phyloP scores from a whole-genome alignment of 2,113 vertebrate species.

The Apeltes quadracus region DNA sequence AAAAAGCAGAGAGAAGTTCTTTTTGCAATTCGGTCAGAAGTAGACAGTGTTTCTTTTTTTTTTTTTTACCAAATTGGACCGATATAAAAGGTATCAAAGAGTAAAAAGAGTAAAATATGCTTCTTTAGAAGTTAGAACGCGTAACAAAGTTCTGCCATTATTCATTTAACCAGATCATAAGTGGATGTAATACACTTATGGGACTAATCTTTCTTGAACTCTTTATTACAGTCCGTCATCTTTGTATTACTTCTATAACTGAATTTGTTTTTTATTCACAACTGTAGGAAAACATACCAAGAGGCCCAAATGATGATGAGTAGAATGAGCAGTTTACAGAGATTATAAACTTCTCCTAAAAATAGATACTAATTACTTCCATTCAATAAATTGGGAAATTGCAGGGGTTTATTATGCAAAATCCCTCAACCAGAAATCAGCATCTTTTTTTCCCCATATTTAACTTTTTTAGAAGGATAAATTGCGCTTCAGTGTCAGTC shows the following conservation, averaged over 20 bases:
- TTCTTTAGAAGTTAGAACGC: neutral
- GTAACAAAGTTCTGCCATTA: neutral
- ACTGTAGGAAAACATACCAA: slow-evolving; percentile 13
- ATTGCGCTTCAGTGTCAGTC: slow-evolving; percentile 32
- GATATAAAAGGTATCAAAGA: neutral
- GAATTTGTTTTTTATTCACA: neutral
- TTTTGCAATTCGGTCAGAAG: slow-evolving; percentile 3
- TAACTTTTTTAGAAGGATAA: slow-evolving; percentile 30
- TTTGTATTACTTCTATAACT: neutral
- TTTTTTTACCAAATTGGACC: neutral
- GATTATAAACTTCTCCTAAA: slow-evolving; percentile 54
- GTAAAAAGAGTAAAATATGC: neutral
- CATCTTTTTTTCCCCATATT: slow-evolving; percentile 24
- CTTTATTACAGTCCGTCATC: neutral
- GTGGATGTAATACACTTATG: too few species aligned
- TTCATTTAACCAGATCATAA: neutral
- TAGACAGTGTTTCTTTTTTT: neutral
- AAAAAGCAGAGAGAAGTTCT: too few species aligned
- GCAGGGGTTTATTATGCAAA: slow-evolving; percentile 68
- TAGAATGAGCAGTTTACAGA: slow-evolving; percentile 44
- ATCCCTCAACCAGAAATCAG: slow-evolving; percentile 33
- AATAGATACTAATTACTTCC: slow-evolving; percentile 70
- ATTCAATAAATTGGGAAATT: slow-evolving; percentile 51
- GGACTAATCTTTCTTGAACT: neutral
- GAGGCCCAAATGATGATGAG: slow-evolving; percentile 42